Conservation (phyloP, 2,888 invertebrate genomes). For the Holacanthella duospinosa region DNA sequence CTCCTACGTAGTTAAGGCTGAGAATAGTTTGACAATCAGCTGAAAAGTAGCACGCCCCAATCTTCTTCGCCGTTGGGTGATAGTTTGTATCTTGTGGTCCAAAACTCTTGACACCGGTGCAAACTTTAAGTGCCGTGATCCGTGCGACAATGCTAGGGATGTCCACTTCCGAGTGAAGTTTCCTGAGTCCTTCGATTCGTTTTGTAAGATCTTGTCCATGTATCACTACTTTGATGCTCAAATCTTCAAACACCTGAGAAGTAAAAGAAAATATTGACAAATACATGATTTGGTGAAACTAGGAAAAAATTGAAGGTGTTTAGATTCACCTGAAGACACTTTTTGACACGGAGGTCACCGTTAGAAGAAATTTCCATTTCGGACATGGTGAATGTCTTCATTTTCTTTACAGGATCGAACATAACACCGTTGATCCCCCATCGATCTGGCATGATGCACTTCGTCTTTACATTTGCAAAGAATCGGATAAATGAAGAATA, state of each 20-base stretch:
- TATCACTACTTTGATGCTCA: constrained; percentile 21
- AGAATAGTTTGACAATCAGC: constrained; percentile 29
- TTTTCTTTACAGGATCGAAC: constrained; percentile 30
- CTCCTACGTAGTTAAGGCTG: constrained; percentile 17
- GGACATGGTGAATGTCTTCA: constrained; percentile 28
- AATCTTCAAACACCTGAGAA: constrained; percentile 29
- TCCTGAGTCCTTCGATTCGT: constrained; percentile 15
- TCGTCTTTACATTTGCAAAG: constrained; percentile 19
- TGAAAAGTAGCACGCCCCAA: constrained; percentile 25
- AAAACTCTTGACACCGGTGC: constrained; percentile 30
- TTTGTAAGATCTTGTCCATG: constrained; percentile 31
- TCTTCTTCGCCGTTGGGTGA: constrained; percentile 25
- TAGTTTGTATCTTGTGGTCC: constrained; percentile 25
- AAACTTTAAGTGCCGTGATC: constrained; percentile 24
- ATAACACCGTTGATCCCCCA: constrained; percentile 33
- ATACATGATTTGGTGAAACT: not conserved
- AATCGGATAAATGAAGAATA: constrained; percentile 13
- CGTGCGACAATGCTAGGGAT: constrained; percentile 21
- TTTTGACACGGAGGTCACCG: constrained; percentile 23
- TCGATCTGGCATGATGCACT: constrained; percentile 21
- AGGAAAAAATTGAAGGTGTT: not conserved
- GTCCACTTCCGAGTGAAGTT: constrained; percentile 19
- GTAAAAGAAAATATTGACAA: not conserved
- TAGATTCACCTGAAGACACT: constrained; percentile 28
- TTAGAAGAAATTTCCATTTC: constrained; percentile 25